phyloP scores from a whole-genome alignment of 2,113 vertebrate species.

The Setophaga kirtlandii region DNA sequence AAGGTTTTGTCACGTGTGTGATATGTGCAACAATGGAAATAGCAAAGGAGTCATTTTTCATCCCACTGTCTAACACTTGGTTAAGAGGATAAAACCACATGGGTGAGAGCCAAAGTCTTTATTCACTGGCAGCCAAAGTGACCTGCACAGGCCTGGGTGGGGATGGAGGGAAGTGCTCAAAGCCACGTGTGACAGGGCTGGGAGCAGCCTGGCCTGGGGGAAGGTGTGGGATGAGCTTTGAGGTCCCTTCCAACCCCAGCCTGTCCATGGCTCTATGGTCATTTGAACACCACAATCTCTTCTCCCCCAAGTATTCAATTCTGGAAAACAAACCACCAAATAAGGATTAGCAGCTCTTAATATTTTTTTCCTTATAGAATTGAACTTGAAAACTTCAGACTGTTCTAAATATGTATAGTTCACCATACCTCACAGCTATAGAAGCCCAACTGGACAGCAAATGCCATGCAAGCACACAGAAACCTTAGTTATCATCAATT shows the following conservation, averaged over 20 bases:
- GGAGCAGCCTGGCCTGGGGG: background rate
- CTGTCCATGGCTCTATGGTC: too few species aligned
- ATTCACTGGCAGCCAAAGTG: background rate
- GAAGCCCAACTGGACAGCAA: background rate
- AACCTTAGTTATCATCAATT: background rate
- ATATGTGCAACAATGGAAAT: background rate
- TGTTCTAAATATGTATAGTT: background rate
- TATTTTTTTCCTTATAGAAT: background rate
- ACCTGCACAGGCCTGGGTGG: background rate
- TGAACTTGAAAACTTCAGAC: background rate
- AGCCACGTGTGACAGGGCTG: fast-evolving
- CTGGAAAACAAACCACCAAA: background rate
- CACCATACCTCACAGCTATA: fast-evolving
- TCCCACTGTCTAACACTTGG: background rate
- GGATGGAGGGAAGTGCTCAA: background rate
- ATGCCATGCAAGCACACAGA: background rate
- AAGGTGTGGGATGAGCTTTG: background rate
- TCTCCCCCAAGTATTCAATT: fast-evolving
- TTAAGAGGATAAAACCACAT: background rate
- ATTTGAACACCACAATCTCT: fast-evolving
- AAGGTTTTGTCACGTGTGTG: background rate
- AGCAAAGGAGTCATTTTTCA: background rate
- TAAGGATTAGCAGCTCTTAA: background rate
- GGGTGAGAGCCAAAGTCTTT: background rate
- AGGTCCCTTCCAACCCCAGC: background rate